Conservation (phyloP, 2,797 vertebrate species). For the Scyliorhinus canicula region DNA sequence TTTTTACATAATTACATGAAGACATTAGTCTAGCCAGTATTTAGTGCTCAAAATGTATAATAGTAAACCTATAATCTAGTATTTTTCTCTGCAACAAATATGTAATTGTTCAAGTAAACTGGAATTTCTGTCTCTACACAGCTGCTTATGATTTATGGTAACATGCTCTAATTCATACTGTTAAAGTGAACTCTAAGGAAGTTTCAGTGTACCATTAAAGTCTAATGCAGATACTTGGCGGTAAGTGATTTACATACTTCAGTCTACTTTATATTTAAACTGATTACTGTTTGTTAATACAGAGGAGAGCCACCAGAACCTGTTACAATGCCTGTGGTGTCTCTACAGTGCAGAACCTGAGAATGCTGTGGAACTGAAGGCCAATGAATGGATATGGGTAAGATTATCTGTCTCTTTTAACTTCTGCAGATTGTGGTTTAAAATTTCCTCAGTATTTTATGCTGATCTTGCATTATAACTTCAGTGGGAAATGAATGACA, state of each 20-base stretch:
- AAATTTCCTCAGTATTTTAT: slow-evolving; percentile 19
- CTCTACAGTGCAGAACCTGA: slow-evolving; percentile 74
- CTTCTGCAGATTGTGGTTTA: not conserved
- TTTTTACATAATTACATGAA: slow-evolving; percentile 5
- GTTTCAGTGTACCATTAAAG: not conserved
- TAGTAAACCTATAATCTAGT: not conserved
- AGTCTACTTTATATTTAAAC: slow-evolving; percentile 4
- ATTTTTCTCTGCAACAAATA: not conserved
- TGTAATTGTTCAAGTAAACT: not conserved
- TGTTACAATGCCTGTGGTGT: slow-evolving; percentile 77
- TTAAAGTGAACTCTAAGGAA: not conserved
- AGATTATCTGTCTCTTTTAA: slow-evolving; percentile 40
- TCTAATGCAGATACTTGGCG: not conserved
- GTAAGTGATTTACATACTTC: not conserved
- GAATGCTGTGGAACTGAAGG: slow-evolving; percentile 68
- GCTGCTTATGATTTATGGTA: not conserved
- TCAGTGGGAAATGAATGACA: not conserved
- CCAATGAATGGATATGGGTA: slow-evolving; percentile 85
- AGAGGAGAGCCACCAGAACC: slow-evolving; percentile 64
- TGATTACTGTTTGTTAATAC: slow-evolving; percentile 24
- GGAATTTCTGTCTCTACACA: not conserved
- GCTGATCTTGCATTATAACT: not conserved
- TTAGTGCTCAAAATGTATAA: not conserved
- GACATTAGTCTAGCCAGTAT: not conserved
- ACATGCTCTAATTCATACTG: not conserved